Percentiles rank a stretch among this genome's conserved stretches.
These are phyloP conservation scores for Volucella bombylans DNA, from an alignment of 2,888 invertebrate genomes.

Conservation along the genomic window DNA sequence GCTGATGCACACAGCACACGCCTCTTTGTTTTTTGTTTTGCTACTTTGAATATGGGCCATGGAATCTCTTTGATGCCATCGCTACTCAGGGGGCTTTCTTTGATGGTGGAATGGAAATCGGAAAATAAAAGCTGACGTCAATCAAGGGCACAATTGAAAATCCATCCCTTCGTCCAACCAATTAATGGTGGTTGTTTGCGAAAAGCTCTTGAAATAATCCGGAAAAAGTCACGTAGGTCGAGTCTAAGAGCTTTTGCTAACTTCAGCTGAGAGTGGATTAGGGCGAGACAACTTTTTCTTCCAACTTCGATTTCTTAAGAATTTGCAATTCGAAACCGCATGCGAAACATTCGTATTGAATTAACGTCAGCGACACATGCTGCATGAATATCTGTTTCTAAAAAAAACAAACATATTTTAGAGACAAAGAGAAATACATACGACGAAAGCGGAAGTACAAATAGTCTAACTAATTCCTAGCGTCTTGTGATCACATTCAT, in stretches of 20 bases:
- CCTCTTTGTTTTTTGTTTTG: slow-evolving; percentile 12
- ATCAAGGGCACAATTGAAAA: too few species aligned
- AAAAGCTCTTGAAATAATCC: background rate
- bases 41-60: slow-evolving; percentile 21
- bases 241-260: background rate
- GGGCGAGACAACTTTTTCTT: slow-evolving; percentile 1
- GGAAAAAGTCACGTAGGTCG: slow-evolving; percentile 24
- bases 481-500: background rate
- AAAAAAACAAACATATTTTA: background rate
- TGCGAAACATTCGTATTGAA: background rate
- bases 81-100: background rate
- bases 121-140: background rate
- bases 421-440: background rate
- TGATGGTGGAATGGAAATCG: background rate
- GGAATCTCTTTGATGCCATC: too few species aligned
- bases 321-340: background rate
- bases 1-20: slow-evolving; percentile 13
- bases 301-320: background rate
- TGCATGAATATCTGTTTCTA: slow-evolving; percentile 4
- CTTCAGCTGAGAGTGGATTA: background rate
- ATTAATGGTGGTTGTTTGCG: background rate
- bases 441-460: slow-evolving; percentile 11
- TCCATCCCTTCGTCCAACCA: background rate
- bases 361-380: background rate
- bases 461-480: background rate